phyloP scores from a whole-genome alignment of 2,797 vertebrate genomes.

The Melanotaenia pygmaea region DNA sequence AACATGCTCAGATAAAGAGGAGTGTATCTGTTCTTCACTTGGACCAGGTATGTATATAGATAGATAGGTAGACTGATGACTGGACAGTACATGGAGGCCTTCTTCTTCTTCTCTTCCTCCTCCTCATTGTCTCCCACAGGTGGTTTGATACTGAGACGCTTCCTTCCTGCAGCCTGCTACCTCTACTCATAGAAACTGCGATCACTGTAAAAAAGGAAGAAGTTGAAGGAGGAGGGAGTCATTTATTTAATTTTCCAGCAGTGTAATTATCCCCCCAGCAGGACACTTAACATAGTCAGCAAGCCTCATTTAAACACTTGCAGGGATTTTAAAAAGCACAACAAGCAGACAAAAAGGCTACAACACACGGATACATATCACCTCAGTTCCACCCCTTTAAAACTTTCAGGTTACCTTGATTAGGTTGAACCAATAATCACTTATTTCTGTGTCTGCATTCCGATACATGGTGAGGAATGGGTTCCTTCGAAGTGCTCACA shows the following conservation, averaged over 20 bases:
- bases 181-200: constrained; percentile 77
- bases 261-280: no score
- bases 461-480: no score
- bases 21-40: constrained; percentile 16
- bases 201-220: constrained; percentile 55
- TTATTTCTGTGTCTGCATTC: background rate
- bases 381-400: no score
- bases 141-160: constrained; percentile 11
- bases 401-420: background rate
- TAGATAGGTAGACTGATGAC: background rate
- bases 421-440: background rate
- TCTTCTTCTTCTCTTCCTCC: constrained; percentile 16
- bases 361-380: background rate
- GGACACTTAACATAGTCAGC: background rate
- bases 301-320: background rate
- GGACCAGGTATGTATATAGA: constrained; percentile 31
- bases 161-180: background rate
- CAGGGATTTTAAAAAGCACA: background rate
- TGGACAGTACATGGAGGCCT: background rate
- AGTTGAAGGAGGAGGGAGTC: background rate
- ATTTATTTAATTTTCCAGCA: background rate
- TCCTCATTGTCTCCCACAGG: constrained; percentile 5
- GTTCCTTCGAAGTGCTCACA: no score
- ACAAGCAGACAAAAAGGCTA: background rate
- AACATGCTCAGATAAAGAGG: constrained; percentile 65